These are phyloP conservation scores for Ariopsis seemanni DNA, from an alignment of 2,113 vertebrate genomes.

Conservation along the genomic window DNA sequence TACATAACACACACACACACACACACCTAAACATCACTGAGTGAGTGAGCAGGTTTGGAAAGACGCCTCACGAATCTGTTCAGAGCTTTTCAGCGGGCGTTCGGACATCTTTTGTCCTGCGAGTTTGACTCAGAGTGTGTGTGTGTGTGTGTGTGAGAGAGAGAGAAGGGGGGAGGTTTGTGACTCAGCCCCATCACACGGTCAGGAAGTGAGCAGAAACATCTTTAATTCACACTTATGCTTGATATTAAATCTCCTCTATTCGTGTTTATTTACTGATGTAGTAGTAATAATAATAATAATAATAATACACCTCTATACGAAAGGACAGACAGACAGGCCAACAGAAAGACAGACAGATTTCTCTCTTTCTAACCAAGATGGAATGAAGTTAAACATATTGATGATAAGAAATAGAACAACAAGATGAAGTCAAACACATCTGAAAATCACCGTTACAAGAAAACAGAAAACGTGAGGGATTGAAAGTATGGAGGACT, in stretches of 20 bases:
- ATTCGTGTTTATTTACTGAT: background rate
- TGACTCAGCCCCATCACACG: constrained; percentile 30
- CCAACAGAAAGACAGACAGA: background rate
- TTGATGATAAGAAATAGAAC: background rate
- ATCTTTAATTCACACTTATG: background rate
- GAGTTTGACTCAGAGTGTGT: constrained; percentile 40
- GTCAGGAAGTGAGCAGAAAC: background rate
- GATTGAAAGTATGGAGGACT: background rate
- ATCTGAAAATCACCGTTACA: background rate
- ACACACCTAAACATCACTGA: background rate
- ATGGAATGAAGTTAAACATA: background rate
- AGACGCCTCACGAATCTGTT: constrained; percentile 16
- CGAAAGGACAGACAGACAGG: background rate
- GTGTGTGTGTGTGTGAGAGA: background rate
- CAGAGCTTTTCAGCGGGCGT: constrained; percentile 2
- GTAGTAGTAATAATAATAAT: too few species aligned
- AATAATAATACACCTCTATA: too few species aligned
- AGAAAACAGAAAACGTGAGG: background rate
- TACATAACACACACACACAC: constrained; percentile 31
- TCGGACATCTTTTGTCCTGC: constrained; percentile 35
- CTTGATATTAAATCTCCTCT: background rate
- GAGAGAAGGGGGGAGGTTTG: background rate
- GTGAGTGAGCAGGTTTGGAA: constrained; percentile 23
- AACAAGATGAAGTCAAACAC: background rate
- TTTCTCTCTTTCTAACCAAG: background rate